Evolutionary conservation across 1,140 invertebrate species (phyloP).

Genomic region (Whitmania pigra): DNA sequence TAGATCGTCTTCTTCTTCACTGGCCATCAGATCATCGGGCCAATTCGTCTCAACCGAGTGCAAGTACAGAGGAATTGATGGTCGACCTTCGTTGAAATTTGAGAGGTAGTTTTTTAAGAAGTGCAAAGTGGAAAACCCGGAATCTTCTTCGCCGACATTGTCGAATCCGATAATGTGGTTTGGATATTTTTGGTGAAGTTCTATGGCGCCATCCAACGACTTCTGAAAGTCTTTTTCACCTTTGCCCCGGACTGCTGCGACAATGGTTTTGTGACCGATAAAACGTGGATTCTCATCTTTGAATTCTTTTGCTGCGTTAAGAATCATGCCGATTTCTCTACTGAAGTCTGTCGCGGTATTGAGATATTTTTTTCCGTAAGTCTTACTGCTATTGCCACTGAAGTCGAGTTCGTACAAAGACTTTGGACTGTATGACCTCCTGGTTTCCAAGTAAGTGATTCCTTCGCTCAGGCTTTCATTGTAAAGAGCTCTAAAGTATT

Average conservation of each 20-base stretch:
- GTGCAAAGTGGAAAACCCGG: constrained; percentile 29
- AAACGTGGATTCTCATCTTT: constrained; percentile 25
- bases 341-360: constrained; percentile 26
- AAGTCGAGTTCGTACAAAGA: constrained; percentile 26
- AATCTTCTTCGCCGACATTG: constrained; percentile 31
- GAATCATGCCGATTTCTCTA: constrained; percentile 23
- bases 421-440: constrained; percentile 16
- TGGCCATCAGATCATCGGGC: constrained; percentile 30
- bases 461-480: constrained; percentile 27
- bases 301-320: constrained; percentile 1
- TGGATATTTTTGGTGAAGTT: constrained; percentile 27
- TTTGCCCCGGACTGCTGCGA: constrained; percentile 15
- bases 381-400: neutral
- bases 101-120: constrained; percentile 26
- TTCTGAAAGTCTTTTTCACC: neutral
- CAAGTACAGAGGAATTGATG: constrained; percentile 27
- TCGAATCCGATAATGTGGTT: constrained; percentile 30
- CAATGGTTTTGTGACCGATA: constrained; percentile 27
- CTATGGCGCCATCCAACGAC: constrained; percentile 17
- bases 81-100: neutral
- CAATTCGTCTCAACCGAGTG: constrained; percentile 32
- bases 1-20: constrained; percentile 25
- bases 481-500: constrained; percentile 27
- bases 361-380: constrained; percentile 26
- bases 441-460: constrained; percentile 29